Base-by-base conservation (phyloP, 2,888 invertebrate species). In the Dryobotodes eremita region DNA sequence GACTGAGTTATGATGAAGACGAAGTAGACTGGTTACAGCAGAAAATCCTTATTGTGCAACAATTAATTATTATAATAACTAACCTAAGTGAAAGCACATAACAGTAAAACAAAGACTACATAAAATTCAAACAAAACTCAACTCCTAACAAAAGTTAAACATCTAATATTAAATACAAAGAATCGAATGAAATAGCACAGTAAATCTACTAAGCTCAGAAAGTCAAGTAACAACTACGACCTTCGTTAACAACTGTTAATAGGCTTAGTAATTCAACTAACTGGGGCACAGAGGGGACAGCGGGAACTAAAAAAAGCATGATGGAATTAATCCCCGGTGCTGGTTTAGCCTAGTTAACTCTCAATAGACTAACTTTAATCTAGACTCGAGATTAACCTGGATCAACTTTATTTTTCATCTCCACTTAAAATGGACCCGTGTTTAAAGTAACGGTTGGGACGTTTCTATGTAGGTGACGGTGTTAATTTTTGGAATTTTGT, bases 301-400 rank as follows among this genome's bases (percentile, higher is more conserved):
- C 69, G 71, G 62, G 77, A 86, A 86, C 76, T 85, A 86, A 91
- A 91, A 89, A 88, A 85, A 84, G 62, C 86, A 84, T 77, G 80
- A 83, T 82, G 62, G 83, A 83, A 84, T 82, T 84, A 84, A 86
- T 85, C 86, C 86, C 84, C 36, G 46, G 79, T 81, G 85, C 88
- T 83, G 90, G 92, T 92, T 92, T 92, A 93, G 90, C 91, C 92
- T 88, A 93, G 93, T 92, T 93, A 92, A 92, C 91, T 93, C 90
- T 89, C 90, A 87, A 90, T 90, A 91, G 92, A 89, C 92, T 90
- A 93, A 92, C 91, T 94, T 93, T 93, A 93, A 94, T 93, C 93
- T 92, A 91, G 82, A 91, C 92, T 91, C 88, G 89, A 92, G 92
- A 93, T 93, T 91, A 91, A 91, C 90, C 90, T 90, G 90, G 90